Evolutionary conservation across 2,113 vertebrate genomes (phyloP), one percentile per base, ranked within the genome.

Genomic region (Columba livia): DNA sequence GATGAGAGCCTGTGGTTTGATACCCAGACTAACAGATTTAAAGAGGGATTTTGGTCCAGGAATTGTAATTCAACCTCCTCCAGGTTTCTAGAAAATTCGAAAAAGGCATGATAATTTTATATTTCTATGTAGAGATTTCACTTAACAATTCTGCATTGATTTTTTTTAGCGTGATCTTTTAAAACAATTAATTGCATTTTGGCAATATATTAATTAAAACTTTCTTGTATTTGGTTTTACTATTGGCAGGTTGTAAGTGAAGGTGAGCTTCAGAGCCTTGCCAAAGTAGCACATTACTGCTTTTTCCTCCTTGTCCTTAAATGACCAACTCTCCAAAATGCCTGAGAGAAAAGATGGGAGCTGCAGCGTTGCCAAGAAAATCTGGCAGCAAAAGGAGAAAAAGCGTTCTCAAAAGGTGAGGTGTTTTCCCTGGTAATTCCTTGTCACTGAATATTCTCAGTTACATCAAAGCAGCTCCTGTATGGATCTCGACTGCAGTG

Each of bases 241-340:
- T 79, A 3, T 21, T 94, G 72, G 58, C 75, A 56, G 25, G 42
- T 70, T 90, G 89, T 72, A 87, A 91, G 53, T 69, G 71, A 85
- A 77, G 70, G 38, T 23, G 13, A 85, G 20, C 53, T 65, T 79
- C 70, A 88, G 84, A 93, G 42, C 58, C 66, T 88, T 93, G 88
- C 88, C 66, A 65, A 20, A 66, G 69, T 9, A 82, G 34, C 34
- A 69, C 71, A 51, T 58, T 58, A 58, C 69, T 89, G 73, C 75
- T 86, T 92, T 80, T 57, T 74, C 31, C 31, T 91, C 61, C 54
- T 73, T 80, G 56, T 84, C 84, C 86, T 87, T 71, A 79, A 85
- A 79, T 47, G 66, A 40, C 71, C 65, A 65, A 14, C 31, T 73
- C 67, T 88, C 51, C 44, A 90, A 83, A 95, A 85, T 13, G 71